A percentile compares a stretch with the other conserved stretches of the same genome.
Evolutionary conservation across 2,113 vertebrate genomes (phyloP).

Genomic region (Aramus guarauna): DNA sequence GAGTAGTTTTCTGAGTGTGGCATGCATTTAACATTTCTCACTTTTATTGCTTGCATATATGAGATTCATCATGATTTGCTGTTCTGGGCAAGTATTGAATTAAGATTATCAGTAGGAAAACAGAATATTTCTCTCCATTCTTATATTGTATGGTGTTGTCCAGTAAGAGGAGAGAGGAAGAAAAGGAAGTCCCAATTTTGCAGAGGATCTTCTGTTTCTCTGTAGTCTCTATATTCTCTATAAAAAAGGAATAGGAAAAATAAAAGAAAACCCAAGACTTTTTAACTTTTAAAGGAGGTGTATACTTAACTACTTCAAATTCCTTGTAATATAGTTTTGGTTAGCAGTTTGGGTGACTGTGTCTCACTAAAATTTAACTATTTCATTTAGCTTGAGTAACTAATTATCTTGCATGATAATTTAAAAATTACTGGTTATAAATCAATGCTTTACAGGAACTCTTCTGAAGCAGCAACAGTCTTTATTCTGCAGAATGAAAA

Average conservation of each 20-base stretch:
- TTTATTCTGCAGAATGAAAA: not conserved
- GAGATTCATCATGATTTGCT: not conserved
- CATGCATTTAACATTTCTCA: not conserved
- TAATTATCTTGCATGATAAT: not conserved
- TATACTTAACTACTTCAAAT: not conserved
- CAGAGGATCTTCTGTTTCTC: not conserved
- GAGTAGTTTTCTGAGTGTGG: not conserved
- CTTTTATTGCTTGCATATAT: not conserved
- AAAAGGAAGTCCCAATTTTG: not conserved
- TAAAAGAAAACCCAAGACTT: not conserved
- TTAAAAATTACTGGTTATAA: not conserved
- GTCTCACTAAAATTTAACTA: not conserved
- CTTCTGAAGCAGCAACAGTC: not conserved
- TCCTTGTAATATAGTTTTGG: not conserved
- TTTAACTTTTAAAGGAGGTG: not conserved
- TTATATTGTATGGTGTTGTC: accelerated
- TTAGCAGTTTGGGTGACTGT: not conserved
- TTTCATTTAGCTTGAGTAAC: not conserved
- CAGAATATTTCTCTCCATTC: not conserved
- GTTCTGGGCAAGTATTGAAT: not conserved
- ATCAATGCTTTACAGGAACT: not conserved
- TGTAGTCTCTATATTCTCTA: not conserved
- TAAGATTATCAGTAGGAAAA: not conserved
- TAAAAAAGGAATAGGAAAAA: not conserved
- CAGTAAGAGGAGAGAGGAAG: not conserved